Base-by-base conservation (phyloP, 2,888 invertebrate species). In the Drosophila mimetica region DNA sequence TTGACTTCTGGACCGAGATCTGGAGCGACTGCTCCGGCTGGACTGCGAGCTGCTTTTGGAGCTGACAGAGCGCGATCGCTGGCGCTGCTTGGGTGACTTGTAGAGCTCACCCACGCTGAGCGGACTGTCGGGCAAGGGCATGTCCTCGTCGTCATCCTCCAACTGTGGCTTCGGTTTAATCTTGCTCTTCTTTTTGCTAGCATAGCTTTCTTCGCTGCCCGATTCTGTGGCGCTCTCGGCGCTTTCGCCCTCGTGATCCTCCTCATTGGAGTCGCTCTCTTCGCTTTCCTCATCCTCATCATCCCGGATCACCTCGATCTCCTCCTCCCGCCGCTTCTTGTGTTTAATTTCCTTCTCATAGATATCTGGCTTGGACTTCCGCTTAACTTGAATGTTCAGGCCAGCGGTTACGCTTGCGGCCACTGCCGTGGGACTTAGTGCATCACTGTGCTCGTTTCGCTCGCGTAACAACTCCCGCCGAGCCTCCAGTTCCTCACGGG, bases 401-500 rank as follows among this genome's bases (percentile, higher is more conserved):
- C 90, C 90, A n/a, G 90, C 90, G 1, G 90, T 90, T 3, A 90
- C 90, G 52, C 83, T 90, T 36, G 90, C 90, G 36, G 91, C 90
- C 42, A 90, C 90, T n/a, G 90, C 74, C 36, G 81, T 88, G 30
- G 90, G 90, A 79, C 90, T 90, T 4, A 90, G 77, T 4, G 86
- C 89, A 76, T 81, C 84, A 16, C 77, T 61, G 52, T 89, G 79
- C 25, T 77, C 77, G 22, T 71, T 76, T 4, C 90, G 83, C 37
- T 90, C 90, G 4, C 90, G 79, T 14, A 86, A 46, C 58, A 88
- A 65, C 55, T 90, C 90, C 42, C 96, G 93, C 13, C 96, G 93
- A 0, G 96, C 95, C 90, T 96, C 95, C 14, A 96, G 90, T 89
- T 96, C 96, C 55, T 93, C 93, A 20, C 95, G 93, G 0, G 95